Evolutionary conservation across 2,797 vertebrate genomes (phyloP).

Genomic region (Percopsis omiscomaycus): DNA sequence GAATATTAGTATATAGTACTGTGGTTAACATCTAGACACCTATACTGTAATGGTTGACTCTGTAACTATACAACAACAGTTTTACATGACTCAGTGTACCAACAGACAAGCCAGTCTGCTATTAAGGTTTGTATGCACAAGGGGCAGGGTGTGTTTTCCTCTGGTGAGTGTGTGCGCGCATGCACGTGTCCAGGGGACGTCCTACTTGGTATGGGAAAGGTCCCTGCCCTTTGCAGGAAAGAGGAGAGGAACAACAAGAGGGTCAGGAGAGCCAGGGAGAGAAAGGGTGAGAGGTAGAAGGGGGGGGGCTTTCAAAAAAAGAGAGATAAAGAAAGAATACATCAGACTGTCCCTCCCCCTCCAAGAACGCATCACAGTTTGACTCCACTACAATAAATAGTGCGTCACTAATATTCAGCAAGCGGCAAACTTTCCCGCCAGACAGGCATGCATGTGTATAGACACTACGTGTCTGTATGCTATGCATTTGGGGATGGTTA

Average conservation of each 20-base stretch:
- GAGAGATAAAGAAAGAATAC: conserved; percentile 72
- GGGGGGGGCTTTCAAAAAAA: conserved; percentile 66
- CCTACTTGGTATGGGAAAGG: conserved; percentile 57
- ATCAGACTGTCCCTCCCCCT: conserved; percentile 48
- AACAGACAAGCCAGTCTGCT: background rate
- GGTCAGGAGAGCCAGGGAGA: conserved; percentile 10
- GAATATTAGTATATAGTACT: too few species aligned
- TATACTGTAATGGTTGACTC: too few species aligned
- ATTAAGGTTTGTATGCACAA: conserved; percentile 3
- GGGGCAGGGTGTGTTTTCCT: conserved; percentile 18
- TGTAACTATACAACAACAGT: too few species aligned
- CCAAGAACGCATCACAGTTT: conserved; percentile 49
- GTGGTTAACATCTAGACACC: too few species aligned
- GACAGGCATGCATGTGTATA: conserved; percentile 46
- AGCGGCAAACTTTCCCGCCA: conserved; percentile 53
- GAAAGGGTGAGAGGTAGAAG: conserved; percentile 12
- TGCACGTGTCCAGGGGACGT: conserved; percentile 29
- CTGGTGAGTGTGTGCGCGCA: conserved; percentile 17
- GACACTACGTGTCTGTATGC: conserved; percentile 5
- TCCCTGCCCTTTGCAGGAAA: conserved; percentile 58
- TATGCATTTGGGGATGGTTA: conserved; percentile 16
- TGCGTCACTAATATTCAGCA: conserved; percentile 69
- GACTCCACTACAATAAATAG: conserved; percentile 65
- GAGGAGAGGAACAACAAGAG: conserved; percentile 56
- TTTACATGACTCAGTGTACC: background rate